phyloP scores from a whole-genome alignment of 2,888 invertebrate species.

The Agrochola circellaris region DNA sequence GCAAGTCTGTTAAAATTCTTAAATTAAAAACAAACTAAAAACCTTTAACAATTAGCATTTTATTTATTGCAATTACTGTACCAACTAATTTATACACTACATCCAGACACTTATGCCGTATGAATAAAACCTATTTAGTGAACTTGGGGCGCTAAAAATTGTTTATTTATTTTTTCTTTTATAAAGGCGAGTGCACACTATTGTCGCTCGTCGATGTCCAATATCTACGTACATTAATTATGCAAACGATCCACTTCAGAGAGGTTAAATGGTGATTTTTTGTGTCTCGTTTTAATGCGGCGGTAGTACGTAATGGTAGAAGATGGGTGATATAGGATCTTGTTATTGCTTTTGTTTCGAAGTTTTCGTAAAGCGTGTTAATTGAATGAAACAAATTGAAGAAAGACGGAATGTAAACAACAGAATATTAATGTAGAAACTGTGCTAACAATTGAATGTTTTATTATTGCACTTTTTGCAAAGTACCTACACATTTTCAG shows the following conservation, averaged over 20 bases:
- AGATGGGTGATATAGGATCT: slow-evolving; percentile 62
- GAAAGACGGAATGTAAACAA: neutral
- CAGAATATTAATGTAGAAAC: neutral
- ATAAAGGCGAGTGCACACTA: slow-evolving; percentile 64
- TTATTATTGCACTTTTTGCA: neutral
- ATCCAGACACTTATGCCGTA: slow-evolving; percentile 23
- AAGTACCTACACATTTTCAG: neutral
- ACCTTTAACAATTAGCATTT: slow-evolving; percentile 50
- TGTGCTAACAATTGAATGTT: neutral
- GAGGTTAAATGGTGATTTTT: slow-evolving; percentile 75
- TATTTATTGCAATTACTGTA: slow-evolving; percentile 59
- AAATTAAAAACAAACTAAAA: slow-evolving; percentile 33
- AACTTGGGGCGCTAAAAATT: slow-evolving; percentile 39
- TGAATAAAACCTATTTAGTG: slow-evolving; percentile 52
- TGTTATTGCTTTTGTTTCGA: slow-evolving; percentile 63
- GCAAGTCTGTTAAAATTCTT: slow-evolving; percentile 41
- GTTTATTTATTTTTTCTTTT: slow-evolving; percentile 35
- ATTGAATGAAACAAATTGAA: slow-evolving; percentile 29
- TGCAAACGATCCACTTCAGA: slow-evolving; percentile 80
- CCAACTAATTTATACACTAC: slow-evolving; percentile 51
- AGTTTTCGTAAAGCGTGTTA: slow-evolving; percentile 25
- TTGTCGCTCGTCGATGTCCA: slow-evolving; percentile 74
- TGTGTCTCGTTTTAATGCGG: slow-evolving; percentile 77
- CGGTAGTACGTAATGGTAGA: slow-evolving; percentile 77
- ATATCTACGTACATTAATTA: slow-evolving; percentile 82